Percentiles rank a stretch among this genome's conserved stretches.
Evolutionary conservation across 1,140 invertebrate species (phyloP).

Genomic region (Penaeus vannamei): DNA sequence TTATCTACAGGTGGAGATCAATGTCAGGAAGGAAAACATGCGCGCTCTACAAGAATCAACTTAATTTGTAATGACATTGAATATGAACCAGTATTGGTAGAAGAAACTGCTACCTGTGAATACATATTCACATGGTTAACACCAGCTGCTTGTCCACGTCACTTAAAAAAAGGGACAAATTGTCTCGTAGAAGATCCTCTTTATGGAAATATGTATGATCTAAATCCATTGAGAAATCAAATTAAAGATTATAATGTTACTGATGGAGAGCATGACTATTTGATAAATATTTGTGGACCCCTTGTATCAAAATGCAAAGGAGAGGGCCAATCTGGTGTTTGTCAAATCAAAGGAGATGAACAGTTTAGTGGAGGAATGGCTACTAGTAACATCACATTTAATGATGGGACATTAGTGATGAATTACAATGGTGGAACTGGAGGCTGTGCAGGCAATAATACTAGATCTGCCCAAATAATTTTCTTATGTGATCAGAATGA

Average conservation of each 20-base stretch:
- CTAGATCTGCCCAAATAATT: slow-evolving; percentile 52
- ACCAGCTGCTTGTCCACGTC: slow-evolving; percentile 62
- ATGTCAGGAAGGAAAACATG: slow-evolving; percentile 59
- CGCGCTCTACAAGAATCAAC: slow-evolving; percentile 62
- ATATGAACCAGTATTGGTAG: slow-evolving; percentile 58
- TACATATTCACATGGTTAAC: slow-evolving; percentile 64
- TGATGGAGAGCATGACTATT: slow-evolving; percentile 47
- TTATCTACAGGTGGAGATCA: slow-evolving; percentile 60
- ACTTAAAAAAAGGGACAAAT: slow-evolving; percentile 38
- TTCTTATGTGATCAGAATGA: slow-evolving; percentile 65
- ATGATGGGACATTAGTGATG: slow-evolving; percentile 64
- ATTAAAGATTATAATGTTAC: slow-evolving; percentile 56
- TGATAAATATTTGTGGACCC: slow-evolving; percentile 66
- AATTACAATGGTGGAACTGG: slow-evolving; percentile 57
- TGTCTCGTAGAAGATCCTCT: slow-evolving; percentile 61
- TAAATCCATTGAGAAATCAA: slow-evolving; percentile 60
- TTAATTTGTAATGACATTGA: slow-evolving; percentile 56
- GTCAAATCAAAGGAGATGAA: slow-evolving; percentile 35
- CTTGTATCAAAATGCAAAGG: slow-evolving; percentile 52
- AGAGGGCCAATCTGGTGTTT: slow-evolving; percentile 43
- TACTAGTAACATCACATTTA: slow-evolving; percentile 56
- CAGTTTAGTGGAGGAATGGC: slow-evolving; percentile 51
- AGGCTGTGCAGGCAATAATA: slow-evolving; percentile 44
- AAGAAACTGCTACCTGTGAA: slow-evolving; percentile 61
- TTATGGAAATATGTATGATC: slow-evolving; percentile 58